Base-by-base conservation (phyloP, 2,113 vertebrate species). In the Toxostoma redivivum region DNA sequence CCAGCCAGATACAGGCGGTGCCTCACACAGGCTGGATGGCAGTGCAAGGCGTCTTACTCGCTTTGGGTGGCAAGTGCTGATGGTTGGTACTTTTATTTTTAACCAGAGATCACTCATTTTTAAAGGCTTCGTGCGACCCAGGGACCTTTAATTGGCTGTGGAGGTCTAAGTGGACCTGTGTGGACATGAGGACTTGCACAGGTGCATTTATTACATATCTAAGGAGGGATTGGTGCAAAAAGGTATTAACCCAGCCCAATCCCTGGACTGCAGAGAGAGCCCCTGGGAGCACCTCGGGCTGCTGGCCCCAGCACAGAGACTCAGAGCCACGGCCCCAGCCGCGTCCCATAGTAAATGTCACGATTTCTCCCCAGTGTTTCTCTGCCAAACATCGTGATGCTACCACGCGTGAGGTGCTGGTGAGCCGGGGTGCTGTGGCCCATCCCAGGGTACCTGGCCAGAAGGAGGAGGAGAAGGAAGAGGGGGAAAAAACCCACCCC, bases 261-360 rank as follows among this genome's bases (percentile, higher is more conserved):
- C 12, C 42, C 35, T 1, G 24, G 16, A 6, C 4, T 20, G 35
- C 7, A 4, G 44, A 8, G 16, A 8, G 20, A 30, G 21, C 31
- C 20, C 16, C 2, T 4, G 28, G 9, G 7, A 76, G 24, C 14
- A 24, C 3, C 44, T 7, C 1, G 5, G 28, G 37, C 22, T 25
- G 13, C 28, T 3, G 38, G 19, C 22, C 37, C 22, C n/a, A 80
- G 56, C 4, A 10, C 30, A 3, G 73, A 33, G 48, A 33, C 19
- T 23, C 1, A 22, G 10, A 15, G 12, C 50, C 27, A 11, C 2
- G 19, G 48, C 35, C 44, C 38, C 5, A 21, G 45, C 38, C 31
- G 6, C 4, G 15, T 27, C 74, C 53, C 81, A 3, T 38, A 11
- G 5, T 5, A 67, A 50, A 58, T 38, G 65, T 7, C 74, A 48